Evolutionary conservation across 2,113 vertebrate genomes (phyloP), one percentile per base, ranked within the genome.

Genomic region (Conger conger): DNA sequence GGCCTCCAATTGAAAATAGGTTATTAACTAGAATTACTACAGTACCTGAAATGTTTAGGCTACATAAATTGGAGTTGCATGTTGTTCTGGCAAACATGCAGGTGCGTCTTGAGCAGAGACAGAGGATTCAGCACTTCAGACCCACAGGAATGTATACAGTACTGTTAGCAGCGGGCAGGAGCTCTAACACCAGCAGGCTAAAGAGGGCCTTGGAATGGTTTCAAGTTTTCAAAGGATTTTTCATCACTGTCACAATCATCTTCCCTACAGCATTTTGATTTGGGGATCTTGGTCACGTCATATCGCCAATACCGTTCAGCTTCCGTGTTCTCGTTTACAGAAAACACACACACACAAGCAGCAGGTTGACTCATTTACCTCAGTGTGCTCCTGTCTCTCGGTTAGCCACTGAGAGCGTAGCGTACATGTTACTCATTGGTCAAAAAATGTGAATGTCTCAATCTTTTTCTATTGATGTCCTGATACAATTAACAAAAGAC

Each of bases 121-220:
- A 40, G 27, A 63, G 27, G 15, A 83, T 38, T n/a, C 27, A 50
- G 57, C 68, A 35, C 73, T 50, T 33, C n/a, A 78, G 42, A 78
- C 42, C 35, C 35, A 50, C 38, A 40, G 79, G 76, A 81, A 85
- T 85, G 79, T 80, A 81, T 81, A 68, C 57, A 85, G 79, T 85
- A 35, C 68, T 83, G 63, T 83, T 54, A 68, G 27, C 30, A n/a
- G 63, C 30, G n/a, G 63, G 8, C 78, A 42, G 38, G 35, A 60
- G 9, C 37, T 9, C 40, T 38, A 81, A 79, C 54, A 60, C 60
- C 30, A 0, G 30, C 60, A 57, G 45, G 81, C 18, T 80, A 36
- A 82, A 77, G n/a, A 30, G 4, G 84, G 11, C 50, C 84, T 73
- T 86, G 85, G 85, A 86, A 86, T 86, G 80, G 82, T 86, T 83